Conservation (phyloP, 2,888 invertebrate genomes). For the Megamerina dolium region DNA sequence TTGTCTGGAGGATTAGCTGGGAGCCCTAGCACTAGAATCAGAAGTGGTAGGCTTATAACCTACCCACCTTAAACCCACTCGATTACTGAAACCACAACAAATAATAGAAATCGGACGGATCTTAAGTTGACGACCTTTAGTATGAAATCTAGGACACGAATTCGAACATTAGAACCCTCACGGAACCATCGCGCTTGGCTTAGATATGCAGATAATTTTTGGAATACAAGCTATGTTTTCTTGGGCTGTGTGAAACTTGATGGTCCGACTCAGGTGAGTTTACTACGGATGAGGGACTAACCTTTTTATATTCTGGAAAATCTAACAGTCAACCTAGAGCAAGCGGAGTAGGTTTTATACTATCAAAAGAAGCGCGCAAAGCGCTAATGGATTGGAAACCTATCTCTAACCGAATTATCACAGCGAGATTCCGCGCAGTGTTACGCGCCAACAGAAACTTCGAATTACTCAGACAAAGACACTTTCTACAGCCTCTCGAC, state of each 20-base stretch:
- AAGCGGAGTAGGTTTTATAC: constrained; percentile 1
- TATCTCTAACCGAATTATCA: too few relatives aligned
- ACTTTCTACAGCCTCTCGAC: too few relatives aligned
- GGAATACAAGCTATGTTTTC: too few relatives aligned
- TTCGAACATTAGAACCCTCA: background rate
- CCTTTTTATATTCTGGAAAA: constrained; percentile 1
- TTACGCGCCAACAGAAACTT: constrained; percentile 2
- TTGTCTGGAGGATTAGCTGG: too few relatives aligned
- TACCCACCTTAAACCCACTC: too few relatives aligned
- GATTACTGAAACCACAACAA: constrained; percentile 3
- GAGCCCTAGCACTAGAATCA: background rate
- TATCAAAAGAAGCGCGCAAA: background rate
- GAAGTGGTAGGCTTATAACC: background rate
- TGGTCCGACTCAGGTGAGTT: constrained; percentile 3
- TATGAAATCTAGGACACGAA: constrained; percentile 3
- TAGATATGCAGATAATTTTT: constrained; percentile 4
- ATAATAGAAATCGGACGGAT: background rate
- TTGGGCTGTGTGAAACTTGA: too few relatives aligned
- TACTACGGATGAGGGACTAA: background rate
- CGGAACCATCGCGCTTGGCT: background rate
- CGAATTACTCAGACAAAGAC: background rate
- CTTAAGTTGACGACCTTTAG: constrained; percentile 3
- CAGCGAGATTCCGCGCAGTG: background rate
- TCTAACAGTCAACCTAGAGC: background rate
- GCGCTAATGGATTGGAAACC: too few relatives aligned